These are phyloP conservation scores for Flexamia atlantica DNA, from an alignment of 2,888 invertebrate species.

Conservation along the genomic window DNA sequence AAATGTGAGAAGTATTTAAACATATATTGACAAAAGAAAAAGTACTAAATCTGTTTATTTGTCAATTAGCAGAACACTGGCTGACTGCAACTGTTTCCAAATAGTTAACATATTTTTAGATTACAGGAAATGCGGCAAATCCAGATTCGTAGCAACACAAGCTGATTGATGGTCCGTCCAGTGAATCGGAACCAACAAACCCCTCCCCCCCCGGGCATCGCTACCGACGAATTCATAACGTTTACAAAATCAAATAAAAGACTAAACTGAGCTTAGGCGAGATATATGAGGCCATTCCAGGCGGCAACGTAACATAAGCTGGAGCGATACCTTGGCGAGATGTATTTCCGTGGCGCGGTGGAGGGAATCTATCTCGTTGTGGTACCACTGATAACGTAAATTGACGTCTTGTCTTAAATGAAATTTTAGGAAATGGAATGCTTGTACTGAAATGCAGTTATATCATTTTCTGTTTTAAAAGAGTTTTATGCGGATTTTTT, in stretches of 20 bases:
- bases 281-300: conserved; percentile 28
- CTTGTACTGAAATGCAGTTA: too few relatives aligned
- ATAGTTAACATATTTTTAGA: too few relatives aligned
- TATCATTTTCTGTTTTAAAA: too few relatives aligned
- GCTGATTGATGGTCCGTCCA: conserved; percentile 18
- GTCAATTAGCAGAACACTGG: too few relatives aligned
- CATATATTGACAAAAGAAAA: too few relatives aligned
- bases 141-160: background rate
- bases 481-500: too few relatives aligned
- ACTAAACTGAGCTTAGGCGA: conserved; percentile 37
- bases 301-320: background rate
- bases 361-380: conserved; percentile 15
- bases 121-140: conserved; percentile 29
- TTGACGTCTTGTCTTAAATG: too few relatives aligned
- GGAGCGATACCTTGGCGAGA: background rate
- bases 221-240: conserved; percentile 32
- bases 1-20: too few relatives aligned
- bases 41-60: too few relatives aligned
- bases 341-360: background rate
- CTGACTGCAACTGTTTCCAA: too few relatives aligned
- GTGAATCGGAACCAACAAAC: conserved; percentile 36
- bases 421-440: too few relatives aligned
- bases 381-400: conserved; percentile 11
- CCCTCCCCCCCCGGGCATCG: background rate
- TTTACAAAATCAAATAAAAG: conserved; percentile 31